Base-by-base conservation (phyloP, 2,797 vertebrate genomes). In the Peromyscus nudipes region DNA sequence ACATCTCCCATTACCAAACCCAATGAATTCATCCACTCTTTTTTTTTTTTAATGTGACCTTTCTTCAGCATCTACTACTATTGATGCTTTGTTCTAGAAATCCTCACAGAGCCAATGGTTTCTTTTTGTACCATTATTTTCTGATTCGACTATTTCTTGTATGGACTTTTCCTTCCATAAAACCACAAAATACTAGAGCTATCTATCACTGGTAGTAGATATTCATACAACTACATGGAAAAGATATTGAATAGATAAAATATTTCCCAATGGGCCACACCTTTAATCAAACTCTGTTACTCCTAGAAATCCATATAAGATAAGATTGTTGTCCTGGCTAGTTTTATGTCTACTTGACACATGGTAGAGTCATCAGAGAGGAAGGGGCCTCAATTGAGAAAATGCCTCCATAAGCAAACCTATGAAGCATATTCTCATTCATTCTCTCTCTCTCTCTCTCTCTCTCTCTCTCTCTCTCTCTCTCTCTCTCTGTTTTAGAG, bases 51-150 rank as follows among this genome's bases (percentile, higher is more conserved):
- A 67, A 69, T 34, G 34, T 75, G 91, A 71, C 17, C 14, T 79
- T 25, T 60, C 37, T 80, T 23, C 4, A 79, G 83, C 75, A 94
- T 75, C 81, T 79, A 89, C 34, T 65, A 69, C n/a, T 64, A 55
- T 25, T 57, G 29, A 31, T 13, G 43, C 43, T 73, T 92, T 43
- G 43, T 84, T 85, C 77, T 11, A 82, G 40, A 81, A 84, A 52
- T 60, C 46, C 73, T 82, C 43, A 89, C 17, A 76, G 52, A 6
- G 60, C 65, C 52, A 25, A 16, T 71, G 31, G 52, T 31, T 91
- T 93, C 52, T 94, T 49, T 93, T 46, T 8, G 55, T 75, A 93
- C n/a, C 31, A 69, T 90, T 84, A 62, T 55, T 96, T 97, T 95
- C 67, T 91, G 43, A 34, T 27, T 91, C 60, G 91, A 43, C 34